Percentiles rank a stretch among this genome's conserved stretches.
Conservation (phyloP, 2,888 invertebrate species). For the Dastarcus helophoroides region DNA sequence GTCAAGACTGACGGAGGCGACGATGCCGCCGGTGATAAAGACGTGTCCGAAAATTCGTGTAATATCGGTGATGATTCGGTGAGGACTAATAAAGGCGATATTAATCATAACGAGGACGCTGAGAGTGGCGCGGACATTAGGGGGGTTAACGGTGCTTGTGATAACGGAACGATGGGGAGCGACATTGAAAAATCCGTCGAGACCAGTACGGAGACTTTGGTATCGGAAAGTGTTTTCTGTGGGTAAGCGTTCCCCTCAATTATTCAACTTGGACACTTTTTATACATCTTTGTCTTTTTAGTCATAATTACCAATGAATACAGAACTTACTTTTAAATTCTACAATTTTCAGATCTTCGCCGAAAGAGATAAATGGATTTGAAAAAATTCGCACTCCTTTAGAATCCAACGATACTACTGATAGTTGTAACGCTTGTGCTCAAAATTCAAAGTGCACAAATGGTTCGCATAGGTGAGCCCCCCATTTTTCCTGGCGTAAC, state of each 20-base stretch:
- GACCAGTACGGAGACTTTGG: slow-evolving; percentile 44
- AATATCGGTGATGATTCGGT: slow-evolving; percentile 12
- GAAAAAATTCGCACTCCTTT: slow-evolving; percentile 26
- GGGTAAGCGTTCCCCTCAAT: slow-evolving; percentile 17
- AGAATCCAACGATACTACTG: slow-evolving; percentile 15
- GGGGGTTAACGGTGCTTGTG: slow-evolving; percentile 7
- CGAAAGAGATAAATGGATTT: slow-evolving; percentile 31
- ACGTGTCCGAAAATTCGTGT: slow-evolving; percentile 10
- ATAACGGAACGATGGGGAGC: background rate
- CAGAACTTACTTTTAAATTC: slow-evolving; percentile 1
- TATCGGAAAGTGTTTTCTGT: slow-evolving; percentile 28
- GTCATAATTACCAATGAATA: background rate
- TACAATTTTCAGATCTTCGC: slow-evolving; percentile 23
- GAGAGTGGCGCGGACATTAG: slow-evolving; percentile 5
- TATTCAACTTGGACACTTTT: background rate
- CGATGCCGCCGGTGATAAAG: slow-evolving; percentile 6
- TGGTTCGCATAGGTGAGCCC: slow-evolving; percentile 1
- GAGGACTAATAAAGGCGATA: slow-evolving; percentile 5
- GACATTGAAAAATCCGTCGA: slow-evolving; percentile 31
- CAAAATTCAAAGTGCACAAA: slow-evolving; percentile 12
- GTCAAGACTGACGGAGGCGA: slow-evolving; percentile 10
- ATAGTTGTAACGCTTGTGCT: slow-evolving; percentile 20
- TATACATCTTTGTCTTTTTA: background rate
- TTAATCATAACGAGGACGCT: slow-evolving; percentile 9
- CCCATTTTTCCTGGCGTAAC: too few species aligned